Percentiles rank a stretch among this genome's conserved stretches.
phyloP scores from a whole-genome alignment of 1,140 invertebrate genomes.

The Gyrodactylus bullatarudis region DNA sequence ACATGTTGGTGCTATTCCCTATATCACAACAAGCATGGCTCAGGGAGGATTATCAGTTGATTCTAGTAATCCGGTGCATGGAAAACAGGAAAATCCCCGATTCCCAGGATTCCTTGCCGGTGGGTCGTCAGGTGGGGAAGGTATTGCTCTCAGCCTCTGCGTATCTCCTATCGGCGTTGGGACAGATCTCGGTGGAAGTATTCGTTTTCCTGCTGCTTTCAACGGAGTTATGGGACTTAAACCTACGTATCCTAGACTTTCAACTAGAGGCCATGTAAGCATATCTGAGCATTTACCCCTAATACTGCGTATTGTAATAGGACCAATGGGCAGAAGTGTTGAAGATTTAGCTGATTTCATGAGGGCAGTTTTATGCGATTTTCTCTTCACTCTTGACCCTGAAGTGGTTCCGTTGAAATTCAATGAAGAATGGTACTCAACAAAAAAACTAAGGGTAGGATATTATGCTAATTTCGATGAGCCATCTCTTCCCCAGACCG shows the following conservation, averaged over 20 bases:
- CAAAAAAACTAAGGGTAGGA: neutral
- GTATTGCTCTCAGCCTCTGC: slow-evolving; percentile 29
- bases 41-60: slow-evolving; percentile 44
- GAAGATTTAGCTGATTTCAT: slow-evolving; percentile 12
- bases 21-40: slow-evolving; percentile 44
- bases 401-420: slow-evolving; percentile 11
- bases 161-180: slow-evolving; percentile 53
- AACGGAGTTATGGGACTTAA: slow-evolving; percentile 85
- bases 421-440: slow-evolving; percentile 10
- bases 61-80: slow-evolving; percentile 50
- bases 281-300: neutral
- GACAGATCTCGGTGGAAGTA: slow-evolving; percentile 75
- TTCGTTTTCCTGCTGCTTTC: slow-evolving; percentile 67
- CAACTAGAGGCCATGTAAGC: neutral
- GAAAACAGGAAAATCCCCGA: slow-evolving; percentile 51
- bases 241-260: slow-evolving; percentile 31
- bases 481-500: neutral
- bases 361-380: slow-evolving; percentile 10
- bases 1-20: slow-evolving; percentile 36
- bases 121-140: slow-evolving; percentile 20
- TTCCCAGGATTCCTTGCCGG: slow-evolving; percentile 23
- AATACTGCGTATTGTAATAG: slow-evolving; percentile 1
- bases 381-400: slow-evolving; percentile 12
- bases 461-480: neutral
- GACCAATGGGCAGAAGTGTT: slow-evolving; percentile 12